A percentile compares a stretch with the other conserved stretches of the same genome.
These are phyloP conservation scores for Drosophila melanogaster DNA, from an alignment of 1,140 invertebrate species.

Conservation along the genomic window Release_6_plus_ISO1_MT NC_004354.4:1625501-1626000, in stretches of 20 bases:
- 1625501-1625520: background rate
- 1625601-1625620: background rate
- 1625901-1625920: conserved; percentile 40
- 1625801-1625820: conserved; percentile 16
- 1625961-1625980: conserved; percentile 79
- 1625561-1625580: conserved; percentile 24
- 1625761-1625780: background rate
- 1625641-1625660: conserved; percentile 5
- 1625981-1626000: conserved; percentile 22
- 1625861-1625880: conserved; percentile 38
- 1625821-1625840: background rate
- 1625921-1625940: conserved; percentile 3
- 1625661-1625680: conserved; percentile 38
- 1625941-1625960: conserved; percentile 77
- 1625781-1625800: background rate
- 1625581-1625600: conserved; percentile 7
- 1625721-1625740: background rate
- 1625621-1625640: conserved; percentile 39
- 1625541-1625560: conserved; percentile 2
- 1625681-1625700: conserved; percentile 58
- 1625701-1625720: conserved; percentile 37
- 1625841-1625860: background rate
- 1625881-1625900: conserved; percentile 19
- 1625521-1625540: background rate
- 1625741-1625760: too few relatives aligned